These are phyloP conservation scores for Eretmocerus hayati DNA, from an alignment of 2,888 invertebrate species.

Conservation along the genomic window DNA sequence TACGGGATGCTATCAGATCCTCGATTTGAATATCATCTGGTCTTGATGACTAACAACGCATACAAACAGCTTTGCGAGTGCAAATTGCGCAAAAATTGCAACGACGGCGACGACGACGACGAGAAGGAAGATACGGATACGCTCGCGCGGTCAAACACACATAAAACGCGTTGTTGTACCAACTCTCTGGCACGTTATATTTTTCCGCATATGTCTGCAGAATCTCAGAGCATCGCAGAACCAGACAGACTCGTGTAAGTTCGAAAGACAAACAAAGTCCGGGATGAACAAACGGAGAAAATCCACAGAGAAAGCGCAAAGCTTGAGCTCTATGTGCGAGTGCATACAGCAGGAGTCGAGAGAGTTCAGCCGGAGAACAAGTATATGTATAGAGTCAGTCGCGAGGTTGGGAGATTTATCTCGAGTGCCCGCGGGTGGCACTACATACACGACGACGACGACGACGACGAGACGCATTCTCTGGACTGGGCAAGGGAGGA, in stretches of 20 bases:
- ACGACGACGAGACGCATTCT: too few relatives aligned
- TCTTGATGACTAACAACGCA: too few relatives aligned
- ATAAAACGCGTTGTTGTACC: slow-evolving; percentile 2
- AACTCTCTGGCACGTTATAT: too few relatives aligned
- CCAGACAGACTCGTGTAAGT: slow-evolving; percentile 4
- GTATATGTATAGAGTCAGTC: too few relatives aligned
- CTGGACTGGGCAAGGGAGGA: too few relatives aligned
- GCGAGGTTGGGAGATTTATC: too few relatives aligned
- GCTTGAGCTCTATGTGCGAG: background rate
- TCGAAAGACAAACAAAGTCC: slow-evolving; percentile 15
- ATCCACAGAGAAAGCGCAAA: slow-evolving; percentile 6
- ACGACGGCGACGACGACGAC: too few relatives aligned
- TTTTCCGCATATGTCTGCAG: background rate
- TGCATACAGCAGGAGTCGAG: background rate
- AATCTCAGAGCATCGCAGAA: background rate
- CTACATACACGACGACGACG: slow-evolving; percentile 9
- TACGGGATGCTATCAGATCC: too few relatives aligned
- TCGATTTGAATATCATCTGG: too few relatives aligned
- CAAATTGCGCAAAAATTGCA: too few relatives aligned
- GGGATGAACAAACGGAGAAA: slow-evolving; percentile 13
- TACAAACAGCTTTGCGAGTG: too few relatives aligned
- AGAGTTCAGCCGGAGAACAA: slow-evolving; percentile 8
- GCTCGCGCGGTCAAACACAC: slow-evolving; percentile 4
- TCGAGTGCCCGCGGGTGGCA: slow-evolving; percentile 13
- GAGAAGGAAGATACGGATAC: slow-evolving; percentile 1